These are phyloP conservation scores for Nipponia nippon DNA, from an alignment of 2,113 vertebrate species.

Conservation along the genomic window DNA sequence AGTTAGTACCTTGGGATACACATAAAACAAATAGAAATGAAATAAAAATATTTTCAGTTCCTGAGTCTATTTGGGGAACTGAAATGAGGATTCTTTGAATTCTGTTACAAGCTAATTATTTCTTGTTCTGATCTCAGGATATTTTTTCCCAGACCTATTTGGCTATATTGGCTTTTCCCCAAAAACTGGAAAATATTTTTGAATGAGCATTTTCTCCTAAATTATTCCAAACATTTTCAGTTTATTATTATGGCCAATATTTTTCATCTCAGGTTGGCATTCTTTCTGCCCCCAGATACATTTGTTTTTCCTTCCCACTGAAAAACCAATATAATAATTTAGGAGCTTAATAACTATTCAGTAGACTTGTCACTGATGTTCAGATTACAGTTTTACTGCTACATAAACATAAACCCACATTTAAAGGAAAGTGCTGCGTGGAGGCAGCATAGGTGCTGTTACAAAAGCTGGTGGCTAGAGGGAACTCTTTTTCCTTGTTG, in stretches of 20 bases:
- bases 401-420: constrained; percentile 41
- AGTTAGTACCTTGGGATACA: neutral
- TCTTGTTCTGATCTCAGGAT: neutral
- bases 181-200: neutral
- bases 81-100: constrained; percentile 7
- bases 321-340: constrained; percentile 40
- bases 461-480: constrained; percentile 58
- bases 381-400: constrained; percentile 66
- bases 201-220: neutral
- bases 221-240: constrained; percentile 5
- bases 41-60: constrained; percentile 33
- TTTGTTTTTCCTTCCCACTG: constrained; percentile 40
- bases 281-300: neutral
- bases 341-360: constrained; percentile 44
- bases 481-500: constrained; percentile 66
- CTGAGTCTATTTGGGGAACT: constrained; percentile 1
- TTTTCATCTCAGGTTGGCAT: constrained; percentile 22
- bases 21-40: constrained; percentile 36
- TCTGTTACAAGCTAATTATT: constrained; percentile 21
- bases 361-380: constrained; percentile 56
- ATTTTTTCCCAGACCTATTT: constrained; percentile 23
- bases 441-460: neutral
- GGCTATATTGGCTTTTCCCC: neutral
- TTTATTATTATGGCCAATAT: neutral
- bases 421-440: neutral